Evolutionary conservation across 1,140 invertebrate species (phyloP).

Genomic region (Drosophila nigrodunni): DNA sequence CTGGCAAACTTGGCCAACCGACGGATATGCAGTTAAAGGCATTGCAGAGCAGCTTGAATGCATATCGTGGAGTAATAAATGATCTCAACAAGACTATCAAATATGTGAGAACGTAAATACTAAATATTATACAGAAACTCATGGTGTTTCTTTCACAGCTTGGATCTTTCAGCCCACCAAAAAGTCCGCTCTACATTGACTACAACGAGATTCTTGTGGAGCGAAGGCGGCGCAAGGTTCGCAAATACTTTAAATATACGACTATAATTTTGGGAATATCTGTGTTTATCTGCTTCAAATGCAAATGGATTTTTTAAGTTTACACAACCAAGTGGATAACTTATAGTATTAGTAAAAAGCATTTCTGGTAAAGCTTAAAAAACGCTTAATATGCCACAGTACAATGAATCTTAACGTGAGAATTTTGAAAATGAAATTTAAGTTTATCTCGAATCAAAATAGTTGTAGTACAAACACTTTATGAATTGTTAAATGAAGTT

Average conservation of each 20-base stretch:
- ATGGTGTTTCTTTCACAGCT: constrained; percentile 47
- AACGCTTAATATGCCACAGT: constrained; percentile 26
- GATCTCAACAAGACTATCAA: constrained; percentile 70
- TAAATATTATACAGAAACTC: not conserved
- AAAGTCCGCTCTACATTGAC: constrained; percentile 73
- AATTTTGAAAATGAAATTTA: constrained; percentile 18
- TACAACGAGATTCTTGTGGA: constrained; percentile 74
- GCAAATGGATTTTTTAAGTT: constrained; percentile 63
- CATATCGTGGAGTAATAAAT: constrained; percentile 53
- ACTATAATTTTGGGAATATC: constrained; percentile 75
- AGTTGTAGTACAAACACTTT: constrained; percentile 47
- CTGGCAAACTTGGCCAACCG: constrained; percentile 48
- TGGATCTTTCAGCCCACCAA: constrained; percentile 70
- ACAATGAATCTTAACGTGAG: constrained; percentile 37
- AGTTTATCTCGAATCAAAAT: constrained; percentile 52
- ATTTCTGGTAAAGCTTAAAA: constrained; percentile 30
- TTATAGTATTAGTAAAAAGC: constrained; percentile 22
- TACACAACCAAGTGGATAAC: not conserved
- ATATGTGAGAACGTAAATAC: constrained; percentile 60
- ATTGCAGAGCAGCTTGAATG: constrained; percentile 51
- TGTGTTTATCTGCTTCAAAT: constrained; percentile 76
- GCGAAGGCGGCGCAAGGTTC: constrained; percentile 71
- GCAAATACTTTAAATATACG: constrained; percentile 75
- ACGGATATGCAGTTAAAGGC: constrained; percentile 39
- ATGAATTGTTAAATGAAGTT: constrained; percentile 39